Evolutionary conservation across 2,797 vertebrate genomes (phyloP).

Genomic region (Enteromius anoplus): DNA sequence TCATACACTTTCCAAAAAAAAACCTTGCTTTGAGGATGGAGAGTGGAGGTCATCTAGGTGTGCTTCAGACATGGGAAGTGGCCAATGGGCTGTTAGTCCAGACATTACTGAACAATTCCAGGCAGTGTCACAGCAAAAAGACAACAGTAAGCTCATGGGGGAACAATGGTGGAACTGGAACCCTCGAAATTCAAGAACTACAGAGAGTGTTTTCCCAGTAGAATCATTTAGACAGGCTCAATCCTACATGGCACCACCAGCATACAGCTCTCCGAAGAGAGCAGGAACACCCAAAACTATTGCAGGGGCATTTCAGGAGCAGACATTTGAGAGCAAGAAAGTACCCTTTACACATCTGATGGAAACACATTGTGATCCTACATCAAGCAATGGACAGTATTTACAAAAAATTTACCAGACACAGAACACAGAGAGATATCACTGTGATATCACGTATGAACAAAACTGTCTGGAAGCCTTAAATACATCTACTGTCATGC

Average conservation of each 20-base stretch:
- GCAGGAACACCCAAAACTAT: constrained; percentile 39
- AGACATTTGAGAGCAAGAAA: constrained; percentile 57
- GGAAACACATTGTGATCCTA: constrained; percentile 34
- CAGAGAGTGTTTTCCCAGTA: constrained; percentile 58
- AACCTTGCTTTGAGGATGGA: constrained; percentile 66
- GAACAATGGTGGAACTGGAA: constrained; percentile 61
- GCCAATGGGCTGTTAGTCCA: constrained; percentile 53
- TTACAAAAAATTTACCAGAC: not conserved
- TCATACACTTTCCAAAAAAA: constrained; percentile 73
- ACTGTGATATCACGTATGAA: not conserved
- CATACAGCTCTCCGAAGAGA: constrained; percentile 67
- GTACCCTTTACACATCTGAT: constrained; percentile 52
- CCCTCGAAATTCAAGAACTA: constrained; percentile 54
- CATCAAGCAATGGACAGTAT: not conserved
- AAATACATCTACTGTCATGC: not conserved
- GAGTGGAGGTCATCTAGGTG: constrained; percentile 62
- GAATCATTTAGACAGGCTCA: constrained; percentile 72
- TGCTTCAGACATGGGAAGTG: constrained; percentile 58
- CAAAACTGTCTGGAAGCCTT: not conserved
- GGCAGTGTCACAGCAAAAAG: constrained; percentile 43
- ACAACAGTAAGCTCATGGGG: constrained; percentile 47
- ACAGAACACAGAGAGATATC: not conserved
- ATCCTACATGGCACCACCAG: constrained; percentile 76
- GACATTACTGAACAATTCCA: constrained; percentile 52
- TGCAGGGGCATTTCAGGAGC: constrained; percentile 46